Evolutionary conservation across 2,113 vertebrate species (phyloP), one percentile per base, ranked within the genome.

Genomic region (Neolamprologus sp.): DNA sequence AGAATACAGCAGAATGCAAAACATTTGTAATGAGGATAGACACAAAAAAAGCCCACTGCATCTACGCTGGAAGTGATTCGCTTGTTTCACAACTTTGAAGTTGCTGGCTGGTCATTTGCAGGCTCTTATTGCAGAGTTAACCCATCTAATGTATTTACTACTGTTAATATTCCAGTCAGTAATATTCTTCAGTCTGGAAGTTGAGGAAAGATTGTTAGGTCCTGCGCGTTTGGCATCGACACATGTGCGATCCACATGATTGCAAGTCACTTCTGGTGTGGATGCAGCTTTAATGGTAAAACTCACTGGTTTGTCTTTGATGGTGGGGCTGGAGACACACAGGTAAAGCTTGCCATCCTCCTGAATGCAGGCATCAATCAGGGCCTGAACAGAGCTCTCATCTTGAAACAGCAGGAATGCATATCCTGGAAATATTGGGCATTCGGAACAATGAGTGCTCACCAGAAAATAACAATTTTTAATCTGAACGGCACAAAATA

Each of bases 341-440:
- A 99, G 97, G 96, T 99, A 99, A 80, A 99, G 98, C 88, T 99
- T 99, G 80, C 98, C 98, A 71, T 99, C 99, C 91, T 99, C 99
- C 95, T 99, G 98, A 95, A 99, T 99, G 80, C 99, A 99, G 1
- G 99, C 98, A 81, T 99, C 98, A 84, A 99, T 99, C 94, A 99
- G 97, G 85, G 99, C 98, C 96, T 99, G 99, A 37, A 99, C 99
- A 80, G 99, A 99, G 95, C 98, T 99, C 95, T 99, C 98, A 87
- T 99, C 99, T 98, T 99, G 99, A 93, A 99, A 99, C 19, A 99
- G 97, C 93, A 99, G 96, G 97, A 99, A 99, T 23, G 99, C 99
- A 80, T 99, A 99, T 88, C 99, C 99, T 99, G 92, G 60, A 93
- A 83, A 82, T 51, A 68, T 84, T 5, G 7, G 17, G 87, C 13